Conservation (phyloP, 2,888 invertebrate genomes). For the Conchocele bisecta region DNA sequence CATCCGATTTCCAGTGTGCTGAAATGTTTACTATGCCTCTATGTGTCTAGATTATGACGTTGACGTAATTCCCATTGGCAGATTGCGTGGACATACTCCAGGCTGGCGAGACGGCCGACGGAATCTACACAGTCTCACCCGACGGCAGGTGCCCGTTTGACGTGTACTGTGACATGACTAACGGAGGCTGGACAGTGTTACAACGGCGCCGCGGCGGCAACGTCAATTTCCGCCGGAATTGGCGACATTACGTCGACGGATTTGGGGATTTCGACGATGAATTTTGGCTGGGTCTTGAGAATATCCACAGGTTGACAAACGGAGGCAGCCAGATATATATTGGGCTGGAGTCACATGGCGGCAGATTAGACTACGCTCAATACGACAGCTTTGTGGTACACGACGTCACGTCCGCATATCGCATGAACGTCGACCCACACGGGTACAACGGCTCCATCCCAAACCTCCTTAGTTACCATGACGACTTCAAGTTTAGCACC, state of each 20-base stretch:
- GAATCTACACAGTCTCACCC: constrained; percentile 34
- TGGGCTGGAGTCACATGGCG: constrained; percentile 91
- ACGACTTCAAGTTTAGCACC: constrained; percentile 94
- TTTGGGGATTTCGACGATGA: constrained; percentile 90
- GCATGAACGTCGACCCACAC: constrained; percentile 87
- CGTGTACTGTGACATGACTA: constrained; percentile 87
- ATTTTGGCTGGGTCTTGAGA: constrained; percentile 94
- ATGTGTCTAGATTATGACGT: too few species aligned
- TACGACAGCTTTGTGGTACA: constrained; percentile 89
- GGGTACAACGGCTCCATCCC: constrained; percentile 92
- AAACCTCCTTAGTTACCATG: constrained; percentile 93
- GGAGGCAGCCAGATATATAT: constrained; percentile 83
- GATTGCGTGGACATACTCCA: constrained; percentile 38
- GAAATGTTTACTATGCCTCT: too few species aligned
- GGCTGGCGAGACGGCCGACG: constrained; percentile 14
- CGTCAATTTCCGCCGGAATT: constrained; percentile 92
- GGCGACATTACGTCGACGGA: constrained; percentile 91
- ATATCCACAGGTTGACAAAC: constrained; percentile 89
- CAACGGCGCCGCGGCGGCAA: constrained; percentile 90
- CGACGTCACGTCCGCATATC: constrained; percentile 88
- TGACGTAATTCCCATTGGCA: too few species aligned
- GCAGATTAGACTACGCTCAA: constrained; percentile 90
- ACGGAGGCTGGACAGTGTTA: constrained; percentile 89
- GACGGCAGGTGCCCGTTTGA: constrained; percentile 83
- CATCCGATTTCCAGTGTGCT: too few species aligned